Evolutionary conservation across 2,113 vertebrate species (phyloP), one percentile per base, ranked within the genome.

Genomic region (Athene noctua): DNA sequence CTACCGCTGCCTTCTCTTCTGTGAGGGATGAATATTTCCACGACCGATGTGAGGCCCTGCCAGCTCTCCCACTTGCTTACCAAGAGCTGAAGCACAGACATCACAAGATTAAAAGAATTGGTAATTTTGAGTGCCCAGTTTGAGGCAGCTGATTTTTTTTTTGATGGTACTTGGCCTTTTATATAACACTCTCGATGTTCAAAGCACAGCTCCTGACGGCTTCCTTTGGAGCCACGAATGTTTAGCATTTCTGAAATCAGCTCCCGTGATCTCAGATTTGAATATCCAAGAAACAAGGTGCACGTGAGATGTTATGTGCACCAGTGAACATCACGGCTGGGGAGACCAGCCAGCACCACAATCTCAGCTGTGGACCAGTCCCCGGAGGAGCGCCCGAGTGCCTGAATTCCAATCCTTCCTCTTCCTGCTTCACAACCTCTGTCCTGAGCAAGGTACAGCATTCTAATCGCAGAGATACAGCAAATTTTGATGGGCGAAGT

Each of bases 321-420:
- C 27, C 32, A 25, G 30, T 0, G 3, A 36, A 75, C 67, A 40
- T 8, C 3, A 0, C 0, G 4, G 7, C 25, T 63, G 49, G n/a
- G 62, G 13, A 55, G 6, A 68, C 23, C 40, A 75, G 47, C n/a
- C 13, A 5, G 40, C 38, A 15, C 5, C 36, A 13, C 0, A 1
- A 42, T 15, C 65, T 15, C 6, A n/a, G 58, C 57, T n/a, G 30
- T 12, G 38, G 36, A 27, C 15, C 0, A 1, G 6, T 34, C 16
- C 67, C 54, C 42, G 25, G 5, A 61, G 32, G 1, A 15, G 3
- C 15, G 9, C 36, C 54, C 6, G 2, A 15, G 17, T 21, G 15
- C 30, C 73, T 40, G 38, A 63, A 55, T 30, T 49, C 62, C 44
- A 71, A 46, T 23, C 55, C 70, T 54, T 65, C 44, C 22, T 70